Evolutionary conservation across 1,140 invertebrate genomes (phyloP), one percentile per base, ranked within the genome.

Genomic region (Melitaea cinxia): DNA sequence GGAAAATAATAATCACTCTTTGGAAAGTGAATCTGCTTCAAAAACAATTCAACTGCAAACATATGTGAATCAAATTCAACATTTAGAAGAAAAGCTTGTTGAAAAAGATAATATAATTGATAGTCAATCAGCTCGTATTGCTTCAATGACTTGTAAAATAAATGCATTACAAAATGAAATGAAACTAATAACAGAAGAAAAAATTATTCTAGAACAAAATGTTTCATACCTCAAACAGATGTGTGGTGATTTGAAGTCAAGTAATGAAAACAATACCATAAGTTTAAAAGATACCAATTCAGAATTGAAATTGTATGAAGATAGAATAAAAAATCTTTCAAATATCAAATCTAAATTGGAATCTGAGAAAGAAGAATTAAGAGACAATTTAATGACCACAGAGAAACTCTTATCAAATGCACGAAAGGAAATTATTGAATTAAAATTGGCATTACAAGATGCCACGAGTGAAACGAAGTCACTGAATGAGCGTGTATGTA

Each of bases 1-100:
- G 65, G 94, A 95, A 82, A 94, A 91, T 64, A 95, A 93, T 66
- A 95, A 96, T 82, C 94, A 95, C 71, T 94, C 94, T 37, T 91
- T 95, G 37, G 95, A 95, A 78, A 93, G 91, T 58, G 94, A 95
- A 83, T 93, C 94, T 7, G 93, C 93, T 17, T 94, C 94, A 56
- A 93, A 93, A 30, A 93, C 86, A 68, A 12, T 82, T 17, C 88
- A 91, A 66, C 70, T 94, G 55, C 82, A 92, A 68, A 75, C 77
- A 37, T 91, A 85, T 68, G 68, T 83, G 19, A 82, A 66, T 63
- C 91, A 87, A 83, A 83, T 91, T 47, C 73, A 87, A 72, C 74
- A 57, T 49, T 72, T 91, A 50, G 89, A 92, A 78, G 72, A 75
- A 49, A 84, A 86, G 70, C 39, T 91, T 4, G 55, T 86, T 35